A percentile compares a stretch with the other conserved stretches of the same genome.
phyloP scores from a whole-genome alignment of 2,888 invertebrate species.

The Leucophenga montana region DNA sequence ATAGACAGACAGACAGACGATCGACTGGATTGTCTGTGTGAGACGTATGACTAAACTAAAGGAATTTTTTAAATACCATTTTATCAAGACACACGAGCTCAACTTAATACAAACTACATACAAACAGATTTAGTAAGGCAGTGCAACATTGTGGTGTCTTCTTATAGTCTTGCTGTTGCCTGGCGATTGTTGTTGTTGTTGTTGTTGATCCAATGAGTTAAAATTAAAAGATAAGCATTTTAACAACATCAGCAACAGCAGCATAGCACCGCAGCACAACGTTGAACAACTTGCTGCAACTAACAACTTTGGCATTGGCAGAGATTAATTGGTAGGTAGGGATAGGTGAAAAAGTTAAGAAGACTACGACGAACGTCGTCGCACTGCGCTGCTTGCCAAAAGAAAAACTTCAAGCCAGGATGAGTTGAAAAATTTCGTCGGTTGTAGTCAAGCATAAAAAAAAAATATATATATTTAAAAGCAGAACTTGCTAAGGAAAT shows the following conservation, averaged over 20 bases:
- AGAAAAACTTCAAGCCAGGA: constrained; percentile 56
- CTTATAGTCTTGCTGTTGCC: constrained; percentile 49
- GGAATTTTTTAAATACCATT: constrained; percentile 69
- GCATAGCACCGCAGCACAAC: constrained; percentile 30
- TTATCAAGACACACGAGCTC: constrained; percentile 65
- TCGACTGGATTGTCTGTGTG: no score
- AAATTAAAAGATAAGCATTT: constrained; percentile 72
- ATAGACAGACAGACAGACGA: constrained; percentile 21
- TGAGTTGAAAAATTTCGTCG: constrained; percentile 63
- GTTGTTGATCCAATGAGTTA: constrained; percentile 68
- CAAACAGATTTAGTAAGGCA: constrained; percentile 31
- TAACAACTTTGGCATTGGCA: constrained; percentile 72
- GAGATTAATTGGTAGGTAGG: constrained; percentile 71
- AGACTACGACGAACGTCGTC: constrained; percentile 25
- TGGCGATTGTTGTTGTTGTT: constrained; percentile 37
- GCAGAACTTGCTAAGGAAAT: constrained; percentile 5
- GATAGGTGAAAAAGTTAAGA: constrained; percentile 58
- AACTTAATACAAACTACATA: constrained; percentile 34
- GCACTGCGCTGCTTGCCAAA: no score
- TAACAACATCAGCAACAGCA: constrained; percentile 63
- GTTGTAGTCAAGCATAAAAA: no score
- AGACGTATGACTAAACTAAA: constrained; percentile 54
- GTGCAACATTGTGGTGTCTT: constrained; percentile 41
- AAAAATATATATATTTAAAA: background rate
- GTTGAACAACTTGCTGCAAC: constrained; percentile 54